Conservation (phyloP, 2,888 invertebrate genomes). For the Trissoscelio sp. region DNA sequence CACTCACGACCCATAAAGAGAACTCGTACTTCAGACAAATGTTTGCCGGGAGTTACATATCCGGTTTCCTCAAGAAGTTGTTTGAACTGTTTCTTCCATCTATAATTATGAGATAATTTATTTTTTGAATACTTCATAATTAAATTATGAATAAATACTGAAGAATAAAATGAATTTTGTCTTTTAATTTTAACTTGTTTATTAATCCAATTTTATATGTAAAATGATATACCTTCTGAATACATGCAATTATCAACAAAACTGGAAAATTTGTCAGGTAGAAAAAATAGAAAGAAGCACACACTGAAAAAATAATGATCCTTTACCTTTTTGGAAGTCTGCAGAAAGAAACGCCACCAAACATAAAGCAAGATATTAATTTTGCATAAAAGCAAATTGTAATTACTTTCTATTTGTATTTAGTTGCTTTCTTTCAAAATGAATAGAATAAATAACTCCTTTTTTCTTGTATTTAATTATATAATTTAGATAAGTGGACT, state of each 20-base stretch:
- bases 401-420: conserved; percentile 86
- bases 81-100: conserved; percentile 97
- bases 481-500: too few relatives aligned
- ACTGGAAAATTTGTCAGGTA: conserved; percentile 20
- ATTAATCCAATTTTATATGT: background rate
- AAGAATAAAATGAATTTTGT: too few relatives aligned
- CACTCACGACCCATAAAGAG: conserved; percentile 97
- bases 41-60: conserved; percentile 98
- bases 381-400: background rate
- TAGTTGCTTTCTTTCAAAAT: too few relatives aligned
- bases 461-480: too few relatives aligned
- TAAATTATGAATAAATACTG: too few relatives aligned
- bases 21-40: conserved; percentile 94
- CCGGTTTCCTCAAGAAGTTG: conserved; percentile 96
- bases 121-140: too few relatives aligned
- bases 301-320: conserved; percentile 58
- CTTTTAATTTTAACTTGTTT: too few relatives aligned
- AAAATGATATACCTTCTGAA: too few relatives aligned
- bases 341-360: conserved; percentile 83
- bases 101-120: conserved; percentile 78
- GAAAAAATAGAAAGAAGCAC: conserved; percentile 19
- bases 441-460: too few relatives aligned
- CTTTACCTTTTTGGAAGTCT: conserved; percentile 86
- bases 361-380: conserved; percentile 83
- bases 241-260: conserved; percentile 17